Evolutionary conservation across 2,113 vertebrate species (phyloP), one percentile per base, ranked within the genome.

Genomic region (Numida meleagris): DNA sequence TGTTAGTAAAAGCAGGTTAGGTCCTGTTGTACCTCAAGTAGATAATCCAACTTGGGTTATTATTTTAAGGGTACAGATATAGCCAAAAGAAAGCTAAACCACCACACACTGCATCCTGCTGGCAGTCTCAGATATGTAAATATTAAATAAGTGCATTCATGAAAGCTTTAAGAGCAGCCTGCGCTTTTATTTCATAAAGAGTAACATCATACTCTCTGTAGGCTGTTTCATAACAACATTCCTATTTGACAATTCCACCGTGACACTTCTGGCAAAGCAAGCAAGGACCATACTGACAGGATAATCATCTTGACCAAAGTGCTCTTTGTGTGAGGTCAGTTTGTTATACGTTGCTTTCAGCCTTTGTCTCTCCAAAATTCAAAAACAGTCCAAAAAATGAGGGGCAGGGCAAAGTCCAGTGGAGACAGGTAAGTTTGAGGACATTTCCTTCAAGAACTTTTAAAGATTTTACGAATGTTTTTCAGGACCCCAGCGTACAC

Each of bases 21-120:
- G 19, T 27, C 59, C 72, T 82, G 78, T 79, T 51, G 83, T 51
- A 78, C 17, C 70, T n/a, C 80, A 71, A 62, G 42, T 2, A 74
- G 42, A 40, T 6, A 94, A 61, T 45, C 38, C 78, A 71, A 91
- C 50, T 83, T n/a, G 45, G 10, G 24, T 85, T 73, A 59, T 59
- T 86, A 89, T 59, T 82, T 78, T 16, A 74, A 23, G 11, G 2
- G 10, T 38, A 90, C 90, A 77, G 67, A 34, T 67, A 29, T n/a
- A 94, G 82, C 51, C 67, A 91, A 89, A 90, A 89, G 84, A 95
- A 86, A 91, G 66, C 51, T 81, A 90, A 95, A 76, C 29, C 29
- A 88, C 13, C 25, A 53, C 66, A 79, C 29, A 17, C 29, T 40
- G 23, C 20, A 77, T 57, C 61, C 55, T 61, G 72, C 57, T 63